Base-by-base conservation (phyloP, 2,888 invertebrate species). In the Strigamia maritima region DNA sequence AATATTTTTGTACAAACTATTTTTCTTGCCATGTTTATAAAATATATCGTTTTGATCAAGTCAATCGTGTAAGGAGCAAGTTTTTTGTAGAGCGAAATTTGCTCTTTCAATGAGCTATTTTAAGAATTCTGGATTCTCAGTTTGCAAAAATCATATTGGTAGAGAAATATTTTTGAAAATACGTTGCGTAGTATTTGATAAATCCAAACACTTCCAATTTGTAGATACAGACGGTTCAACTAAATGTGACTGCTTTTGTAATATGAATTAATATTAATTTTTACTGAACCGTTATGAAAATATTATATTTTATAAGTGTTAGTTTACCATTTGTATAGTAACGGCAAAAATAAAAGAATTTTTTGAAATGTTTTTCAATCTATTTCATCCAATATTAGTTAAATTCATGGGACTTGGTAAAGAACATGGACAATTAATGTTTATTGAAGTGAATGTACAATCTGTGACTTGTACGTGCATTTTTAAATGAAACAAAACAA, bases 251-350 rank as follows among this genome's bases (percentile, higher is more conserved):
- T 38, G 76, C 76, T 19, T 6, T 76, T 38, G 76, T 76, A 38
- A 75, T 70, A 16, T 26, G 70, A 70, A 70, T 60, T n/a, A 16
- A 70, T 16, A 10, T 6, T 1, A 70, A 16, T 70, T 26, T 10
- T 16, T 28, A 60, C 19, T 4, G 12, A 22, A 24, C 12, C 12
- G 4, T 24, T 35, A 35, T 35, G 35, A 35, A 35, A 60, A 7
- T 60, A 79, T 79, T n/a, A n/a, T n/a, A n/a, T n/a, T n/a, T n/a
- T n/a, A n/a, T n/a, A n/a, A n/a, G n/a, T n/a, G n/a, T n/a, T n/a
- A 80, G 77, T 80, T 79, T 28, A 78, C 80, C 22, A 80, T 80
- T 54, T 79, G 35, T 80, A 80, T 49, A 79, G 80, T 70, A 80
- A 80, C 35, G 80, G 80, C 2, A 79, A 80, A 16, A 28, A 31